Evolutionary conservation across 2,888 invertebrate species (phyloP), one percentile per base, ranked within the genome.

Genomic region (Meteorus cinctellus): DNA sequence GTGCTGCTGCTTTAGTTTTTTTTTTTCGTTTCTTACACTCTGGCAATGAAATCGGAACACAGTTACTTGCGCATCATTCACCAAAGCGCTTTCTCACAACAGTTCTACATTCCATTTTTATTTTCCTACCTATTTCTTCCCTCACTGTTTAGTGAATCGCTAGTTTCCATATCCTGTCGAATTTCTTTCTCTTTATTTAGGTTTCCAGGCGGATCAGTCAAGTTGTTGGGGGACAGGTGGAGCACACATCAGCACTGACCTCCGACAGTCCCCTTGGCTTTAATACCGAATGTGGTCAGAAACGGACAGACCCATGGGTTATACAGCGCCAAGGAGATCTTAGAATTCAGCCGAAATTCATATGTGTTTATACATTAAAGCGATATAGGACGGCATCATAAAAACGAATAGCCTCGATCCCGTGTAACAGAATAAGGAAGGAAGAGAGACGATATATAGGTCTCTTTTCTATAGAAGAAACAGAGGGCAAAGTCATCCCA

Each of bases 191-290:
- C 66, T 63, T 59, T 65, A 55, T 59, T 74, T 77, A 70, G 55
- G 74, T 77, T 69, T 51, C 31, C 34, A 34, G 34, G 0, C 8
- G 34, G 8, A 34, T 34, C 34, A 8, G 34, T 34, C 8, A 48
- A 60, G 48, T 19, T 27, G 60, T 27, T n/a, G 14, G 31, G 63
- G 48, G 45, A 74, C 62, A 68, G 34, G 34, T 34, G 34, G 34
- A 34, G 2, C 34, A 34, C 45, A 12, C 31, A 69, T 74, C 65
- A 34, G 48, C 29, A 75, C 70, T 75, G 75, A 75, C 70, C 75
- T 70, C 70, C 69, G 75, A 70, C 70, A 75, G 65, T 74, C 62
- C 27, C 55, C 27, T 65, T 45, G 45, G 36, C 36, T 72, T 63
- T 45, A 62, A 45, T 63, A 72, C 31, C 41, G 45, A 63, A 45